Conservation (phyloP, 2,113 vertebrate species). For the Strix aluco region DNA sequence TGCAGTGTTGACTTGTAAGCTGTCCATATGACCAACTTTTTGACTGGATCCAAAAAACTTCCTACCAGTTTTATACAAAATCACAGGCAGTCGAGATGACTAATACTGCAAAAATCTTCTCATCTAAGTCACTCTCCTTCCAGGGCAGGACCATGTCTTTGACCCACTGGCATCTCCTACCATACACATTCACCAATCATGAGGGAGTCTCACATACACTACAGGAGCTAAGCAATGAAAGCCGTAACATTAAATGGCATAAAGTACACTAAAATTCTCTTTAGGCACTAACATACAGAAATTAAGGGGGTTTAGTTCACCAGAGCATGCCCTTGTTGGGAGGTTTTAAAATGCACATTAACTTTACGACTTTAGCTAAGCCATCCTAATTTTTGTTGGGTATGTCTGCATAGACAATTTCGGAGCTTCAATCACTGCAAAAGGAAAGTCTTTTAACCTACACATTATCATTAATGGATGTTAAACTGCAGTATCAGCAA, state of each 20-base stretch:
- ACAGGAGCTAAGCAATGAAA: neutral
- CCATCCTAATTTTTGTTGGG: neutral
- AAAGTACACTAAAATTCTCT: neutral
- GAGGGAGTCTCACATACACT: neutral
- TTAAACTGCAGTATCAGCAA: neutral
- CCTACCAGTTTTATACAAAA: neutral
- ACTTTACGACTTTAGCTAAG: neutral
- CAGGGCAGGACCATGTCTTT: neutral
- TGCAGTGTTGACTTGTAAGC: neutral
- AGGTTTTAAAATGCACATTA: neutral
- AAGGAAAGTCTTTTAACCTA: neutral
- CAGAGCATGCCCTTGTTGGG: neutral
- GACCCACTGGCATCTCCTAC: neutral
- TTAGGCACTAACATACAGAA: neutral
- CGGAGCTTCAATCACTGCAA: neutral
- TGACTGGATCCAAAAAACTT: neutral
- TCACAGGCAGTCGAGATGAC: neutral
- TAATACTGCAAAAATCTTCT: neutral
- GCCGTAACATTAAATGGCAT: neutral
- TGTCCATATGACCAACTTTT: neutral
- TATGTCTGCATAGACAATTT: neutral
- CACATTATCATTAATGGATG: accelerated
- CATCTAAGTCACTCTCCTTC: neutral
- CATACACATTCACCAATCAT: neutral
- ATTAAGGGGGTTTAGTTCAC: neutral